Percentiles rank a stretch among this genome's conserved stretches.
Conservation (phyloP, 2,888 invertebrate species). For the Amaurobius ferox region DNA sequence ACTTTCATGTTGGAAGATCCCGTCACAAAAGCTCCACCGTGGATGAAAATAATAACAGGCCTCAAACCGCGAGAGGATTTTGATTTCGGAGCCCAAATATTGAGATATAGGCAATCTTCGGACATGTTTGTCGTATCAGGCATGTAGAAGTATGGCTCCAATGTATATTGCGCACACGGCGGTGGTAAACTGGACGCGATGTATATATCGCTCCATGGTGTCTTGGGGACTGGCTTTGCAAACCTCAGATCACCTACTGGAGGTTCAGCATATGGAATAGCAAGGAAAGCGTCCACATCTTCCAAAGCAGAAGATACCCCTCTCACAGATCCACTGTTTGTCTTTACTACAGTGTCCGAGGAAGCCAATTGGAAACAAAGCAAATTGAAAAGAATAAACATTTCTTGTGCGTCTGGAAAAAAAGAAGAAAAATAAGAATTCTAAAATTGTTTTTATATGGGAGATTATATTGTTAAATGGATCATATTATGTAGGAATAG, state of each 20-base stretch:
- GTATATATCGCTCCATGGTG: conserved; percentile 27
- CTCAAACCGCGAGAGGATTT: not conserved
- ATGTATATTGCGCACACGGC: conserved; percentile 20
- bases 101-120: conserved; percentile 70
- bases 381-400: too few species aligned
- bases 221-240: conserved; percentile 20
- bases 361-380: not conserved
- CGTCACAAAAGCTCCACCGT: conserved; percentile 26
- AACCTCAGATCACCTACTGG: conserved; percentile 76
- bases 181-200: conserved; percentile 7
- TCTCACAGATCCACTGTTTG: conserved; percentile 43
- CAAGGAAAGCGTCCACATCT: conserved; percentile 75
- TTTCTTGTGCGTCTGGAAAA: too few species aligned
- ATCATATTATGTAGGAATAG: too few species aligned
- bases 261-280: conserved; percentile 78
- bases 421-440: too few species aligned
- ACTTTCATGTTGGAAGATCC: conserved; percentile 5
- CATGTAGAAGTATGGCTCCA: not conserved
- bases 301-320: conserved; percentile 15
- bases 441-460: too few species aligned
- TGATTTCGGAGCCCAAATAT: conserved; percentile 63
- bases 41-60: conserved; percentile 52
- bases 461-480: too few species aligned
- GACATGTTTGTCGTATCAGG: conserved; percentile 15
- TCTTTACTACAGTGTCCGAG: conserved; percentile 22